phyloP scores from a whole-genome alignment of 2,888 invertebrate genomes.

The Dasypogon diadema region DNA sequence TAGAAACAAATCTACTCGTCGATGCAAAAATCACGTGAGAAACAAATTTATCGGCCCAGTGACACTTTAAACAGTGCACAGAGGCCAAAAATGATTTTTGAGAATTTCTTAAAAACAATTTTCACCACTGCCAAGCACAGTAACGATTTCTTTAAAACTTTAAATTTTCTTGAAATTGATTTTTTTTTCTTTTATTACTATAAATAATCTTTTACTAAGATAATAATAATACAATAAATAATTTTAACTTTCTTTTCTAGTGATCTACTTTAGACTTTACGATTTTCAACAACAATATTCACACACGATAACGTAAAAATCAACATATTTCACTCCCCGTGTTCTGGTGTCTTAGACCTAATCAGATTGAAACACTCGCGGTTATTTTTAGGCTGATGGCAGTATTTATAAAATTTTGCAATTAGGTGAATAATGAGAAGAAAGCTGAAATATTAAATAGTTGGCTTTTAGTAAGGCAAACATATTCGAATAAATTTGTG shows the following conservation, averaged over 20 bases:
- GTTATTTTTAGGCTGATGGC: constrained; percentile 39
- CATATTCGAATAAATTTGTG: background rate
- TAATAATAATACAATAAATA: background rate
- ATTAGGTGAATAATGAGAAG: constrained; percentile 44
- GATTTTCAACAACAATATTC: constrained; percentile 45
- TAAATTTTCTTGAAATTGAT: constrained; percentile 3
- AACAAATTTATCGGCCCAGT: constrained; percentile 22
- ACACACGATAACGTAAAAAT: constrained; percentile 45
- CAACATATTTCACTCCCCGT: constrained; percentile 43
- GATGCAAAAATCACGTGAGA: constrained; percentile 40
- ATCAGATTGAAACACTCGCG: constrained; percentile 43
- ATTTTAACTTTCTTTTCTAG: background rate
- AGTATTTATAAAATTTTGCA: constrained; percentile 43
- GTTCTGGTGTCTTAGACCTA: constrained; percentile 41
- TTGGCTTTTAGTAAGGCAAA: background rate
- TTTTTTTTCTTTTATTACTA: background rate
- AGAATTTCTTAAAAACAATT: background rate
- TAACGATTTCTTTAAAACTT: background rate
- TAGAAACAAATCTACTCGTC: constrained; percentile 36
- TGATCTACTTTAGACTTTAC: constrained; percentile 23
- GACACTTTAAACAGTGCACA: constrained; percentile 45
- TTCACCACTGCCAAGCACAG: background rate
- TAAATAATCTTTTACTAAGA: background rate
- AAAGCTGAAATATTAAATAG: constrained; percentile 26
- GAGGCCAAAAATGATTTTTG: constrained; percentile 22